Evolutionary conservation across 2,113 vertebrate genomes (phyloP), one percentile per base, ranked within the genome.

Genomic region (Salvelinus sp.): DNA sequence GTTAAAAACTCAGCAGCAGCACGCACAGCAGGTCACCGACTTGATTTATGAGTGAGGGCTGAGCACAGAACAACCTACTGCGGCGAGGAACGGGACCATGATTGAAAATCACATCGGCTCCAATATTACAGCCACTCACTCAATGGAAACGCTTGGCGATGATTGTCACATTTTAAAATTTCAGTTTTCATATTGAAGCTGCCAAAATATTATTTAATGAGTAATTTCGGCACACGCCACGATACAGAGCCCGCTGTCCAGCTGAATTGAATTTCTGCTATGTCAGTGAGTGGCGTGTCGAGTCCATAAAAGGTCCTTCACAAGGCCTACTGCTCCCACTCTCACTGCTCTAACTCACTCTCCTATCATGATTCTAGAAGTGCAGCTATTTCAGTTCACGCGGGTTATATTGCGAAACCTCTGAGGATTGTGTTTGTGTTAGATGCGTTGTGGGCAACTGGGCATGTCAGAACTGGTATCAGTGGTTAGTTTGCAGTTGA

Each of bases 31-130:
- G 87, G 83, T 85, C 84, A 86, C 9, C 38, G 2, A 44, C 38
- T 77, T 92, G 90, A 93, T 92, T 92, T 89, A 93, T 91, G 91
- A 86, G 83, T 69, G 47, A 16, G 67, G 68, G 82, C 85, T 47
- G 71, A 83, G 60, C 54, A 68, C 14, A 58, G 79, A 25, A 23
- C 70, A 77, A 77, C 71, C 68, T 72, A 22, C 66, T 13, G 76
- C 65, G 54, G 54, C 38, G 38, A 44, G 18, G 54, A 57, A 57
- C 54, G 3, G 14, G 14, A 79, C 75, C 76, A 5, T 89, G 86
- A 90, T 85, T 87, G 79, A 87, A 86, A 89, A 85, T 83, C 84
- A 77, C 76, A 83, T 86, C 85, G 9, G 3, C 86, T 77, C 79
- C 83, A 78, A 84, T 80, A 78, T 66, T 13, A 44, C 1, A 30